A percentile compares a stretch with the other conserved stretches of the same genome.
Conservation (phyloP, 2,888 invertebrate genomes). For the Phalera bucephala region DNA sequence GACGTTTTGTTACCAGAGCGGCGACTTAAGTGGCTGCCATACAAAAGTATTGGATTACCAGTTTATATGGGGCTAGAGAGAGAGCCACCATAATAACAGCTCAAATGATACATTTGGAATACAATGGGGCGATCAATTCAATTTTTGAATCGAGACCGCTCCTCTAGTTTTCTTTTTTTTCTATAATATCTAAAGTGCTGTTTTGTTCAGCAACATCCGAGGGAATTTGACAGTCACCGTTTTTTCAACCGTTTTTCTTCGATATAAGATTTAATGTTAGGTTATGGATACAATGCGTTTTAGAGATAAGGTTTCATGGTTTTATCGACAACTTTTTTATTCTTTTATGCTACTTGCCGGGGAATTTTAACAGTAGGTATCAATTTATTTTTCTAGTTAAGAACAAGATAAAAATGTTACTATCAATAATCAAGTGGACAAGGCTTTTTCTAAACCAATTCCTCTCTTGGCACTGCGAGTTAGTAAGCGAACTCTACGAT, state of each 20-base stretch:
- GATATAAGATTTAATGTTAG: conserved; percentile 59
- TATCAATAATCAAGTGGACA: too few species aligned
- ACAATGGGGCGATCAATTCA: conserved; percentile 83
- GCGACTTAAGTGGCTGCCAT: conserved; percentile 78
- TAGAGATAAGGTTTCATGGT: conserved; percentile 30
- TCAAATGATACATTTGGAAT: conserved; percentile 84
- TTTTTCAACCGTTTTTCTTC: conserved; percentile 74
- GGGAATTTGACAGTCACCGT: conserved; percentile 81
- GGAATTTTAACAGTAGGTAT: neutral
- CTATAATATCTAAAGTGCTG: conserved; percentile 77
- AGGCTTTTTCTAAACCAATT: too few species aligned
- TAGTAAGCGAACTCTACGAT: too few species aligned
- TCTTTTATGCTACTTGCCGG: neutral
- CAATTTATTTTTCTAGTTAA: too few species aligned
- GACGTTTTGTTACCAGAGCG: conserved; percentile 61
- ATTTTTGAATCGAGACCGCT: conserved; percentile 83
- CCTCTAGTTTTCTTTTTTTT: conserved; percentile 76
- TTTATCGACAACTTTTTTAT: conserved; percentile 21
- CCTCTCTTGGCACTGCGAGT: too few species aligned
- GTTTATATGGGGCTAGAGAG: conserved; percentile 75
- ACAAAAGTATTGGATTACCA: conserved; percentile 83
- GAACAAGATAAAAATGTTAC: too few species aligned
- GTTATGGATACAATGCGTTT: conserved; percentile 49
- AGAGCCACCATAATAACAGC: conserved; percentile 80
- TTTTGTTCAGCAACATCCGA: conserved; percentile 80